phyloP scores from a whole-genome alignment of 1,140 invertebrate genomes.

The Drosophila truncata region DNA sequence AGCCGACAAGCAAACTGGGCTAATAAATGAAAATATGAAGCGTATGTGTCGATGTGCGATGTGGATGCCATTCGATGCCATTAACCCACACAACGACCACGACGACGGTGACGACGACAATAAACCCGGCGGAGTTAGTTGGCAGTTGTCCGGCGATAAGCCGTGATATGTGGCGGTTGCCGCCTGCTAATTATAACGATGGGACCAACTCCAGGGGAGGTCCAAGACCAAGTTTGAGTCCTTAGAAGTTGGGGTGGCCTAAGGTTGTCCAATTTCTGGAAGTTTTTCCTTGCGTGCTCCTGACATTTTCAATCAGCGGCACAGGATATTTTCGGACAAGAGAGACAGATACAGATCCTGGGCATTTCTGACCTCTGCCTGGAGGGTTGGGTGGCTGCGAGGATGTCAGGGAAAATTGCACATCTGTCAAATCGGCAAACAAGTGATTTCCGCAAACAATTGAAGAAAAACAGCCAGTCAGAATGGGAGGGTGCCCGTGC shows the following conservation, averaged over 20 bases:
- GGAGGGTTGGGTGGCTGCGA: conserved; percentile 49
- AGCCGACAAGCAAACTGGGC: conserved; percentile 62
- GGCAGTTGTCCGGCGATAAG: conserved; percentile 47
- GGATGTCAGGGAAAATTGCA: conserved; percentile 82
- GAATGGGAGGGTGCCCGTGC: conserved; percentile 40
- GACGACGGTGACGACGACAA: conserved; percentile 6
- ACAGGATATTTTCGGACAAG: conserved; percentile 21
- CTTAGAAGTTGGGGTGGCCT: not conserved
- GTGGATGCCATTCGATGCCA: conserved; percentile 48
- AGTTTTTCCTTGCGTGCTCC: conserved; percentile 57
- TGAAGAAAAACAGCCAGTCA: conserved; percentile 77
- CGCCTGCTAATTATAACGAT: conserved; percentile 71
- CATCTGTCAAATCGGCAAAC: conserved; percentile 84
- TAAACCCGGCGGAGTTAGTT: conserved; percentile 18
- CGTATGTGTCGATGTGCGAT: conserved; percentile 53
- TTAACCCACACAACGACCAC: conserved; percentile 17
- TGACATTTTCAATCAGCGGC: conserved; percentile 79
- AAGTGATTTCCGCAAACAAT: conserved; percentile 84
- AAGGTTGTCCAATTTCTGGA: conserved; percentile 24
- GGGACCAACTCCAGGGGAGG: not conserved
- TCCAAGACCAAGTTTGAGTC: not conserved
- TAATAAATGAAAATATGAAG: conserved; percentile 83
- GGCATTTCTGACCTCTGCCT: conserved; percentile 54
- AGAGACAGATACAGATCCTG: conserved; percentile 17
- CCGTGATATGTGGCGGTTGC: conserved; percentile 48